Percentiles rank a stretch among this genome's conserved stretches.
Conservation (phyloP, 2,888 invertebrate species). For the Drosophila sordidapex region DNA sequence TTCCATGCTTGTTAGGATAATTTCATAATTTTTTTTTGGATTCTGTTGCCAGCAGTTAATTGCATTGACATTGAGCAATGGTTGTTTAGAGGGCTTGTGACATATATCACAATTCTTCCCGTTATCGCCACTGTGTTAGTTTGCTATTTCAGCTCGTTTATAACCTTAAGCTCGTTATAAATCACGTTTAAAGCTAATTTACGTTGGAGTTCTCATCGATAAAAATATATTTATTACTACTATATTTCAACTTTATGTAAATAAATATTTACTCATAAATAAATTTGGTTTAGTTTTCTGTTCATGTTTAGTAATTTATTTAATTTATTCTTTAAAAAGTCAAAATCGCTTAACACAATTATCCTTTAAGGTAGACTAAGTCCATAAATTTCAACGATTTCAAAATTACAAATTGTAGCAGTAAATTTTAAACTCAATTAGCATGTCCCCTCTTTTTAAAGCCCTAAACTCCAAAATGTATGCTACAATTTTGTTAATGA, state of each 20-base stretch:
- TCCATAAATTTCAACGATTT: background rate
- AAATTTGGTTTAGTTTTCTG: background rate
- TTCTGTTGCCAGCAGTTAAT: slow-evolving; percentile 22
- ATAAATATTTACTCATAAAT: background rate
- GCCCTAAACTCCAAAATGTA: slow-evolving; percentile 5
- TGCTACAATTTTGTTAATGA: slow-evolving; percentile 22
- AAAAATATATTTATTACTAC: background rate
- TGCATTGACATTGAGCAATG: slow-evolving; percentile 31
- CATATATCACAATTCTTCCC: background rate
- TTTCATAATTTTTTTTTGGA: slow-evolving; percentile 7
- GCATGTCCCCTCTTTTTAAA: background rate
- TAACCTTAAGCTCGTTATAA: background rate
- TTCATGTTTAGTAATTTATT: background rate
- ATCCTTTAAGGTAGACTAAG: background rate
- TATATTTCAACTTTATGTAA: background rate
- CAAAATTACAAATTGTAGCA: no score
- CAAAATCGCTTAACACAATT: background rate
- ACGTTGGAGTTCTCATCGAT: background rate
- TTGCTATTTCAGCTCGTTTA: background rate
- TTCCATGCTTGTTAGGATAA: slow-evolving; percentile 12
- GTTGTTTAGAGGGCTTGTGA: slow-evolving; percentile 3
- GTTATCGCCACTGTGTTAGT: background rate
- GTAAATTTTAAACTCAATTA: background rate
- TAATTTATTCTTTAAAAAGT: background rate
- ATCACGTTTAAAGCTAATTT: background rate